Percentiles rank a stretch among this genome's conserved stretches.
phyloP scores from a whole-genome alignment of 2,888 invertebrate species.

The Acrobasis suavella region DNA sequence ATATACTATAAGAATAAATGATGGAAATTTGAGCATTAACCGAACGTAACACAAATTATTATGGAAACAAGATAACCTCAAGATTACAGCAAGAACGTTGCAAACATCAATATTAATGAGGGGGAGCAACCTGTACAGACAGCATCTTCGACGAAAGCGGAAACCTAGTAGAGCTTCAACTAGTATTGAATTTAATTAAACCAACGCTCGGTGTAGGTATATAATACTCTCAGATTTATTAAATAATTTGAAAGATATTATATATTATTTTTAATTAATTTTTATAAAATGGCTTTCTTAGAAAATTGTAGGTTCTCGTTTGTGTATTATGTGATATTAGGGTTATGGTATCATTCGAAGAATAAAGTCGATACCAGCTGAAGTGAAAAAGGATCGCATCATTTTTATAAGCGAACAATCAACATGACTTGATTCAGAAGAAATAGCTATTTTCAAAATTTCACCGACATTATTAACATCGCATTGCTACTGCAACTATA shows the following conservation, averaged over 20 bases:
- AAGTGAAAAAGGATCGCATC: no score
- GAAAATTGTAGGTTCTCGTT: no score
- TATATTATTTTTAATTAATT: neutral
- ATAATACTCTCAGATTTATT: neutral
- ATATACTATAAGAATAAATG: neutral
- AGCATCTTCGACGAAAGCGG: conserved; percentile 14
- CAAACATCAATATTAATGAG: conserved; percentile 55
- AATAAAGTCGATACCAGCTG: no score
- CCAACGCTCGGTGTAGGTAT: neutral
- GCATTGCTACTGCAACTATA: no score
- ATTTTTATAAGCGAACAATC: no score
- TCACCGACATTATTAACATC: no score
- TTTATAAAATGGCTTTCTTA: no score
- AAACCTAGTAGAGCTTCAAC: conserved; percentile 13
- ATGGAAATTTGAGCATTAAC: neutral
- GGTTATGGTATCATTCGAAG: no score
- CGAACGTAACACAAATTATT: conserved; percentile 27
- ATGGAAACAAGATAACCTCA: conserved; percentile 27
- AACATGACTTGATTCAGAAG: no score
- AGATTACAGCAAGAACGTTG: conserved; percentile 33
- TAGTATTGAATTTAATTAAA: conserved; percentile 12
- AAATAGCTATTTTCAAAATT: no score
- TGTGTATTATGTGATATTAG: no score
- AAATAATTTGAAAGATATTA: neutral
- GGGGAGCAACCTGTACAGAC: conserved; percentile 25